These are phyloP conservation scores for Acanthurus leucopareius DNA, from an alignment of 2,797 vertebrate genomes.

Conservation along the genomic window DNA sequence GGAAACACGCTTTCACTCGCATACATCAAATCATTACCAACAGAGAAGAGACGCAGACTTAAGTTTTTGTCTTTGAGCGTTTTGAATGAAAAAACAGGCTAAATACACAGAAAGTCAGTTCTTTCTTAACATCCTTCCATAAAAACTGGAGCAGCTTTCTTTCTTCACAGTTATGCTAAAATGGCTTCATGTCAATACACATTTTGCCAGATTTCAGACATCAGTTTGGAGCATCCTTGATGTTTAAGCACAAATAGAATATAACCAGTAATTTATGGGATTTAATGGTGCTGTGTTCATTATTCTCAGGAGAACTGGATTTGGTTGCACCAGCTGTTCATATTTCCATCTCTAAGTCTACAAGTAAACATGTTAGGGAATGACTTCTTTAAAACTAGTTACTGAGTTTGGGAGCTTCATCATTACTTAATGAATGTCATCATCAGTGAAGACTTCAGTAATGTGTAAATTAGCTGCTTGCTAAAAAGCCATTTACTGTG, in stretches of 20 bases:
- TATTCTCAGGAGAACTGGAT: no score
- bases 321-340: no score
- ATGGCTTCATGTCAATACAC: not conserved
- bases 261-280: conserved; percentile 10
- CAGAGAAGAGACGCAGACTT: not conserved
- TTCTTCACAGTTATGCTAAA: not conserved
- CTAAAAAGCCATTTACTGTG: no score
- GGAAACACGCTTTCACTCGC: conserved; percentile 12
- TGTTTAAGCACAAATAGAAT: not conserved
- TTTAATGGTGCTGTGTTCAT: not conserved
- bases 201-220: conserved; percentile 10
- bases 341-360: no score
- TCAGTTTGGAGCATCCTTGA: not conserved
- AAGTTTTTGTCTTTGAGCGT: conserved; percentile 21
- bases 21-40: conserved; percentile 26
- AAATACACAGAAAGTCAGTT: conserved; percentile 1
- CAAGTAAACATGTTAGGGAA: no score
- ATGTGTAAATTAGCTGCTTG: no score
- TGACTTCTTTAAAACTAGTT: no score
- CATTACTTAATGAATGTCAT: no score
- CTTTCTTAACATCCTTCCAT: conserved; percentile 19
- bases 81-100: conserved; percentile 2
- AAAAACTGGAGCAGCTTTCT: conserved; percentile 6
- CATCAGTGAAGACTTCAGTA: no score
- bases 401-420: no score